Conservation (phyloP, 2,113 vertebrate species). For the Stegostoma tigrinum region DNA sequence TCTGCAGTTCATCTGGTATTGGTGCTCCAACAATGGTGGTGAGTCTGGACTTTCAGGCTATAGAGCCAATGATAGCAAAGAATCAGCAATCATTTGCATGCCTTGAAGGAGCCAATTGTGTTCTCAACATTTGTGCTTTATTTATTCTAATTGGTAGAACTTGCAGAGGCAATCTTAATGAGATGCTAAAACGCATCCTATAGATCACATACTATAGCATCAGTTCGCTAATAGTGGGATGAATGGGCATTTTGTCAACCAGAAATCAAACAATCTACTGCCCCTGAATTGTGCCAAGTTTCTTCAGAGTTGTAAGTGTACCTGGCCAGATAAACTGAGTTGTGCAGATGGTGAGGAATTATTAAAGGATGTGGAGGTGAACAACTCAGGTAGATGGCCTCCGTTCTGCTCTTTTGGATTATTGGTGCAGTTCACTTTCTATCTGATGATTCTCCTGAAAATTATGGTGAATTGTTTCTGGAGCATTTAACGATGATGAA, state of each 20-base stretch:
- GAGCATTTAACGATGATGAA: not conserved
- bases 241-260: too few species aligned
- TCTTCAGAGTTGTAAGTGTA: too few species aligned
- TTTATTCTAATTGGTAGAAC: not conserved
- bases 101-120: not conserved
- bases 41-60: not conserved
- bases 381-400: too few species aligned
- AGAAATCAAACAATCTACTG: too few species aligned
- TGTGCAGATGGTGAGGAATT: too few species aligned
- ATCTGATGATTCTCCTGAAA: not conserved
- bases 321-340: too few species aligned
- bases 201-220: too few species aligned
- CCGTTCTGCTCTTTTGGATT: not conserved
- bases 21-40: not conserved
- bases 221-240: too few species aligned
- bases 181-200: not conserved
- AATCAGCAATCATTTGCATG: not conserved
- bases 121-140: not conserved
- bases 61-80: not conserved
- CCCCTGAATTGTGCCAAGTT: too few species aligned
- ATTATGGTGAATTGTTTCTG: not conserved
- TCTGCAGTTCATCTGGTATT: too few species aligned
- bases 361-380: too few species aligned
- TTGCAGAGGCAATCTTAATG: not conserved
- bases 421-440: not conserved